Evolutionary conservation across 2,113 vertebrate species (phyloP), one percentile per base, ranked within the genome.

Genomic region (Pedetes capensis): DNA sequence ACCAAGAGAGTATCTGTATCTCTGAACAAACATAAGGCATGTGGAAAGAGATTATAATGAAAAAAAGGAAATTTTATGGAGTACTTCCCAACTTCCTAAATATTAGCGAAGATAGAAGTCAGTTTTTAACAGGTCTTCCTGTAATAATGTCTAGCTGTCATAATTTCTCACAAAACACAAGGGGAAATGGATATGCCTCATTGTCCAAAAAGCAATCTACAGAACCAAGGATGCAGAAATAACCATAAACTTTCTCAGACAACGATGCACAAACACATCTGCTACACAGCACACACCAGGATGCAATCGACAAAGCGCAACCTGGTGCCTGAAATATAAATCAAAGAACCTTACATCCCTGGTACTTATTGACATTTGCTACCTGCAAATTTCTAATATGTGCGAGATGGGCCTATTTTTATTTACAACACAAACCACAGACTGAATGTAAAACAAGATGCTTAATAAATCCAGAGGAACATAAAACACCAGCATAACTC

Each of bases 371-470:
- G 97, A 94, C 96, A 92, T 92, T 91, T 95, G 84, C 91, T 83
- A 97, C 95, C 93, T 94, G 7, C 5, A 92, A 96, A 95, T 83
- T 95, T 97, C 97, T 96, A 97, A 87, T 92, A 92, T 11, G 59
- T 51, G 84, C 93, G 93, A 92, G 94, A 97, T 32, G 97, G 96
- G 96, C 94, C 95, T 97, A 75, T 96, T 97, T 98, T 99, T 99
- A 99, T 99, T 99, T 99, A 99, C 98, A 98, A 98, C 96, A 97
- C 97, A 98, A 98, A 95, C 94, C 96, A 96, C 97, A 88, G 87
- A 78, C 90, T 96, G 97, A 98, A 98, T 96, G 98, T 98, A 98
- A 98, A 98, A 96, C 96, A 98, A 97, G 93, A 97, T 89, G 69
- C 97, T 98, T 98, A 98, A 98, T 98, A 98, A 98, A 98, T 98